Percentiles rank a stretch among this genome's conserved stretches.
These are phyloP conservation scores for Alosa alosa DNA, from an alignment of 2,113 vertebrate genomes.

Conservation along the genomic window DNA sequence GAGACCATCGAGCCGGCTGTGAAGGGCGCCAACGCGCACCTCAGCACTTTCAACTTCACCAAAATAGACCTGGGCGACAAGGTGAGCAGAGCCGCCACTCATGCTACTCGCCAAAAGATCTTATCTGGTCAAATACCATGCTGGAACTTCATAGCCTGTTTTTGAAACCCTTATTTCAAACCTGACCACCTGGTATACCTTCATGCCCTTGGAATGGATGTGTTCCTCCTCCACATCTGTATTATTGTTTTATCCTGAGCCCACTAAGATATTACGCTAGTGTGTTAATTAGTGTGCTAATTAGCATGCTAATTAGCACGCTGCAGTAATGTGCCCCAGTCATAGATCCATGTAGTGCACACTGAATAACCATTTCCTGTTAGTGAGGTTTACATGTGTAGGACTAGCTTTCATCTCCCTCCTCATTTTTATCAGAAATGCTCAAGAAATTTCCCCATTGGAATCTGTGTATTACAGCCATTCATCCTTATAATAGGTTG, in stretches of 20 bases:
- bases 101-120: not conserved
- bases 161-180: not conserved
- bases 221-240: not conserved
- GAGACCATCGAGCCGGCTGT: slow-evolving; percentile 94
- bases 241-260: not conserved
- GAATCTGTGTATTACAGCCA: not conserved
- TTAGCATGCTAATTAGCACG: not conserved
- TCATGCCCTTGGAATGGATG: not conserved
- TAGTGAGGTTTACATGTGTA: not conserved
- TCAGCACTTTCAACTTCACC: slow-evolving; percentile 90
- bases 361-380: not conserved
- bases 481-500: not conserved
- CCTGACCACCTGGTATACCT: not conserved
- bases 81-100: slow-evolving; percentile 66
- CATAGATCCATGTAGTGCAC: not conserved
- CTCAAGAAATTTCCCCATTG: not conserved
- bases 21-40: slow-evolving; percentile 81
- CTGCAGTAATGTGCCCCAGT: not conserved
- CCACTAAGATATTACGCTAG: not conserved
- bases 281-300: not conserved
- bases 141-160: not conserved
- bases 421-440: not conserved
- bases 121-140: not conserved
- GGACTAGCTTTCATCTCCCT: not conserved
- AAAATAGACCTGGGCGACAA: slow-evolving; percentile 92